Evolutionary conservation across 1,140 invertebrate species (phyloP), one percentile per base, ranked within the genome.

Genomic region (Palaemon carinicauda): DNA sequence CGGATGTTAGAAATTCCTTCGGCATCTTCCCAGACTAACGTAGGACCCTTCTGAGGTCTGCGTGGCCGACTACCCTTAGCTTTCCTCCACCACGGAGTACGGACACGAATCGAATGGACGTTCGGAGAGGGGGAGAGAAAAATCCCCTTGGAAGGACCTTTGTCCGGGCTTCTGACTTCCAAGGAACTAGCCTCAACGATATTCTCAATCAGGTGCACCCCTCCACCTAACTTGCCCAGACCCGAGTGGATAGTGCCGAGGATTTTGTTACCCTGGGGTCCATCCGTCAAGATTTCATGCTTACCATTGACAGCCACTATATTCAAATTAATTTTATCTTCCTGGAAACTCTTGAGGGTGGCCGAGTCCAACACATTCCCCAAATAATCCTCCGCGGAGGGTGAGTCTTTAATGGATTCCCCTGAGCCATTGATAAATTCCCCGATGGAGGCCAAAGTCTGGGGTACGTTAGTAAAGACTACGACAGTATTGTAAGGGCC

Each of bases 21-120:
- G 33, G 73, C 75, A 21, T 86, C 81, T 52, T 89, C 80, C 88
- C 88, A 89, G n/a, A 89, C 60, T 24, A 89, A 65, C 41, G 51
- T 17, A 12, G 88, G 88, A 10, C 88, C 88, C 9, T 80, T 84
- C 31, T 89, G 88, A 17, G 88, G 84, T 31, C 79, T 82, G 14
- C 88, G 41, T 15, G 78, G 56, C 21, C 88, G 56, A 17, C 82
- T 74, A n/a, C 41, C 21, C 14, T 73, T 74, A 12, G 29, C 53
- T 31, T 56, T 71, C 4, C 56, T 53, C 77, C 84, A 80, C 80
- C 80, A 82, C 21, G 65, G 33, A 33, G 80, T 51, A 19, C 71
- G 75, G 15, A 86, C 60, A 2, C 65, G 50, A 10, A 80, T 41
- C 12, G 77, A 65, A 17, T 33, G 60, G 15, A 80, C 65, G 17